Evolutionary conservation across 2,113 vertebrate species (phyloP), one percentile per base, ranked within the genome.

Genomic region (Silurus meridionalis): DNA sequence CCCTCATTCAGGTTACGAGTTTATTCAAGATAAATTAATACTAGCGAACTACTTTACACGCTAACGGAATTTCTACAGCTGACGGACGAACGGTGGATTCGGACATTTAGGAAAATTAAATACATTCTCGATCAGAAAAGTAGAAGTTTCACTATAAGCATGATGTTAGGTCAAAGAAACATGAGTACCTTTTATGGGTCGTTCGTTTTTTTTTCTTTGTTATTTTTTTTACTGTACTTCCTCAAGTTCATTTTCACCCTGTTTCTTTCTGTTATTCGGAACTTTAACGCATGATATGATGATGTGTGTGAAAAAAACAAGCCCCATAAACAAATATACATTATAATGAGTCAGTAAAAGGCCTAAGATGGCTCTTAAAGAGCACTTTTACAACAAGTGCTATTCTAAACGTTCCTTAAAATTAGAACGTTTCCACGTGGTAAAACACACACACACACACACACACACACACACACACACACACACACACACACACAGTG

Each of bases 301-400:
- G 37, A 37, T 37, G 37, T 37, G 57, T 61, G 28, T 80, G 28
- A 80, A 60, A 85, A 83, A 74, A 66, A 90, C 69, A 37, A 87
- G 17, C 53, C 86, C 66, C 78, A 85, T 75, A 60, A 85, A 58
- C 86, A 89, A 89, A 77, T 75, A 77, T 75, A 74, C 82, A 63
- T 87, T 90, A 87, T 88, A 88, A 84, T 60, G 60, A 89, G 84
- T 90, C 88, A 89, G 85, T 89, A 89, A 61, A 60, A 86, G 82
- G 86, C 64, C 77, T 90, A 86, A 64, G 83, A 81, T 71, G 72
- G 75, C 83, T 80, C 84, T 91, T 71, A 72, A 85, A 85, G 69
- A 85, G 89, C 88, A 89, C 86, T 91, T 85, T 84, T 85, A 85
- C 69, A 85, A 89, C 78, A 90, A 91, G 90, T 92, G 91, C 91